Evolutionary conservation across 2,888 invertebrate genomes (phyloP).

Genomic region (Eupithecia exiguata): DNA sequence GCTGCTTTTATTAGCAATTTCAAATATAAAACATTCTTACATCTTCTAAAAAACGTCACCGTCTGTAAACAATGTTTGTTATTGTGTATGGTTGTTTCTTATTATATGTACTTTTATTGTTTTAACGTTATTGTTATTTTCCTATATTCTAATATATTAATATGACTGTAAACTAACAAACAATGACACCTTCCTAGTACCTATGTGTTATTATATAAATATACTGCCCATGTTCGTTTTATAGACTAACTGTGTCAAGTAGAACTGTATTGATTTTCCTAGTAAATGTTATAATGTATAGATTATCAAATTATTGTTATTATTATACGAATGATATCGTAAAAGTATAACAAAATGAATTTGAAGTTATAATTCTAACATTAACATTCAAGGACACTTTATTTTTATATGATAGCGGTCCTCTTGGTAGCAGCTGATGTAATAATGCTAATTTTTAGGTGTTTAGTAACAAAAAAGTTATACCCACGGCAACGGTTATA

Average conservation of each 20-base stretch:
- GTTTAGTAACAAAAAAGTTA: neutral
- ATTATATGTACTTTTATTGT: neutral
- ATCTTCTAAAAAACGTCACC: slow-evolving; percentile 26
- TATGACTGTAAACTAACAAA: slow-evolving; percentile 3
- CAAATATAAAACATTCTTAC: slow-evolving; percentile 36
- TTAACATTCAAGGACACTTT: neutral
- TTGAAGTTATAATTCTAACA: neutral
- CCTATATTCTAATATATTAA: neutral
- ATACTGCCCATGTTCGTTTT: neutral
- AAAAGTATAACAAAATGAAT: slow-evolving; percentile 1
- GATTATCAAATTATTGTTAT: neutral
- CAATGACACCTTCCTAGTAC: neutral
- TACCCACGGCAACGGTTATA: neutral
- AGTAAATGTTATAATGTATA: neutral
- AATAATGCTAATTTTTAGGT: slow-evolving; percentile 9
- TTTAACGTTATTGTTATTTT: neutral
- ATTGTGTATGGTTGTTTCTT: neutral
- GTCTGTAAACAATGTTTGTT: neutral
- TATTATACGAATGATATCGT: slow-evolving; percentile 3
- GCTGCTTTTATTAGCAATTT: slow-evolving; percentile 29
- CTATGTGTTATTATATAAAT: neutral
- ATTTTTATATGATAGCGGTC: neutral
- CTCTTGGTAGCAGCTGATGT: slow-evolving; percentile 13
- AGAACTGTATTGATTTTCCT: neutral
- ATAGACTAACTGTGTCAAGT: neutral